A percentile compares a stretch with the other conserved stretches of the same genome.
Conservation (phyloP, 2,113 vertebrate genomes). For the Crotalus horridus region DNA sequence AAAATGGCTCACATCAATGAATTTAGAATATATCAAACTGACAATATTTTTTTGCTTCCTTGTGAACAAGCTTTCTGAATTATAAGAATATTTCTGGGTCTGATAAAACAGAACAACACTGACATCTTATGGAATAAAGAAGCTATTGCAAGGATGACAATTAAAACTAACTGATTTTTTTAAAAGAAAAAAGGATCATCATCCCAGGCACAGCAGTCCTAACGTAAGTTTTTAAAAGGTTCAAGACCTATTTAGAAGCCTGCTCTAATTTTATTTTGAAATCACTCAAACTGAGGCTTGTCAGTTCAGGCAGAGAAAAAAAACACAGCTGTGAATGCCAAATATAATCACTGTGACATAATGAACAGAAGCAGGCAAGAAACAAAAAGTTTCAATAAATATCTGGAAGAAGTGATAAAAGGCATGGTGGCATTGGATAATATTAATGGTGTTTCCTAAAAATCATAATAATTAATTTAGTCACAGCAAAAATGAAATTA, state of each 20-base stretch:
- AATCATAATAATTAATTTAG: background rate
- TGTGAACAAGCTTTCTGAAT: background rate
- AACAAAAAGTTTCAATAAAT: background rate
- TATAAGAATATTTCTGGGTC: background rate
- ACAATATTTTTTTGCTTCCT: background rate
- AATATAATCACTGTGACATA: background rate
- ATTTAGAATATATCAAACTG: background rate
- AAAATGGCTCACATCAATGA: background rate
- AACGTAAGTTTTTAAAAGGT: background rate
- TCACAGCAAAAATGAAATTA: background rate
- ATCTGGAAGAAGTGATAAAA: background rate
- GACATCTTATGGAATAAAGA: slow-evolving; percentile 44
- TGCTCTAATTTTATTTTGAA: background rate
- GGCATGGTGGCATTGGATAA: background rate
- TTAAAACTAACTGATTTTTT: background rate
- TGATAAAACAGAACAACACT: background rate
- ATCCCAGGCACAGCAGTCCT: background rate
- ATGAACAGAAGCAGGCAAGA: background rate
- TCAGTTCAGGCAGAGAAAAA: background rate
- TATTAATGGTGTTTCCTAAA: background rate
- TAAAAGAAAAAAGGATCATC: background rate
- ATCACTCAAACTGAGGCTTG: background rate
- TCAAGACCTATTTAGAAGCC: background rate
- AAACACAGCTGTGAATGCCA: background rate
- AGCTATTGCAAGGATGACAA: background rate